Evolutionary conservation across 2,888 invertebrate species (phyloP), one percentile per base, ranked within the genome.

Genomic region (Hyposoter didymator): DNA sequence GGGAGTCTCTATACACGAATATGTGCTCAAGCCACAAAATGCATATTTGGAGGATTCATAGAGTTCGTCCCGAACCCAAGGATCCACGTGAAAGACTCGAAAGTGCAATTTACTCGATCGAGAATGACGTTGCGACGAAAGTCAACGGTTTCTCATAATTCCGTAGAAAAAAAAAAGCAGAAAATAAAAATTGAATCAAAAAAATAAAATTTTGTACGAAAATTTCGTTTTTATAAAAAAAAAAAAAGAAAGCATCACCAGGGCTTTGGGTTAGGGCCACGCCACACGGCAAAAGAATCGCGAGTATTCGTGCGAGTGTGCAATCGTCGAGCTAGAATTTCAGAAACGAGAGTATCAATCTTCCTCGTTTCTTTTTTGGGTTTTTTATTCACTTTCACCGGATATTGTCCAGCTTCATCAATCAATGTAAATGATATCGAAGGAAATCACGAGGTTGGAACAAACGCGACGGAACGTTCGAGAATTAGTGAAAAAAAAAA

Each of bases 221-320:
- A 35, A 35, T 35, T 35, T 35, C 35, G 35, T 6, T 35, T 49
- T 14, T 0, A 7, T 0, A 19, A n/a, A 59, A 59, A 59, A 59
- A 59, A 22, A 59, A 59, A 14, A 59, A 59, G 4, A 28, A 28
- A 28, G 12, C 43, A 70, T 79, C 66, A 72, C 39, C 28, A 14
- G 52, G 19, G 55, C 64, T 52, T 72, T 52, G 55, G 39, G 47
- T 78, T 78, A 78, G 64, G 69, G 52, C 79, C 70, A 32, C 45
- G 70, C 59, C 74, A 19, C 74, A 19, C 69, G 67, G 10, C 49
- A n/a, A 59, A 78, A 73, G 59, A 78, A 79, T 35, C 55, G 43
- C 55, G 4, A 59, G 4, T 52, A 64, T 12, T 59, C 59, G 28
- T n/a, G 43, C 35, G 35, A 39, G 39, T 43, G 8, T 28, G 32